phyloP scores from a whole-genome alignment of 2,888 invertebrate species.

The Linnaemya vulpina region DNA sequence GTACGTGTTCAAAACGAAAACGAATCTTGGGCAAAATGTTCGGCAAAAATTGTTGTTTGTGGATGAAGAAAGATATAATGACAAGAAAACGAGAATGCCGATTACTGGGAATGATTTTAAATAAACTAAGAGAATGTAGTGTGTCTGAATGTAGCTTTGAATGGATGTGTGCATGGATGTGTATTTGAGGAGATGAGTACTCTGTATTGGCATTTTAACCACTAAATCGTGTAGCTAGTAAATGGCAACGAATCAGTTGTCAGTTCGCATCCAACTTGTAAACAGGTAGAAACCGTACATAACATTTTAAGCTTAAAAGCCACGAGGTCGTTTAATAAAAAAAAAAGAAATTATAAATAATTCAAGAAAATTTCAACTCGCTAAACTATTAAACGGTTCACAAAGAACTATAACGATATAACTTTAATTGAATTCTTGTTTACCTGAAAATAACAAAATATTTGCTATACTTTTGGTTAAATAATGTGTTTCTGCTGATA shows the following conservation, averaged over 20 bases:
- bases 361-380: neutral
- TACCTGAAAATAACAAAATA: slow-evolving; percentile 10
- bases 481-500: slow-evolving; percentile 7
- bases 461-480: slow-evolving; percentile 13
- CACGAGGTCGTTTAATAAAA: slow-evolving; percentile 81
- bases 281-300: slow-evolving; percentile 82
- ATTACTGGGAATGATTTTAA: slow-evolving; percentile 49
- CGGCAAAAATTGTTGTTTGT: slow-evolving; percentile 43
- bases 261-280: slow-evolving; percentile 83
- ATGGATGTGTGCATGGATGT: neutral
- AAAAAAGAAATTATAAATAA: slow-evolving; percentile 27
- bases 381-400: slow-evolving; percentile 19
- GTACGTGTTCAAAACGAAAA: slow-evolving; percentile 13
- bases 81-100: slow-evolving; percentile 63
- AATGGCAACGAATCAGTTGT: slow-evolving; percentile 81
- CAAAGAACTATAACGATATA: slow-evolving; percentile 16
- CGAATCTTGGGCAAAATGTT: slow-evolving; percentile 47
- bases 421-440: slow-evolving; percentile 1
- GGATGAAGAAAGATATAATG: slow-evolving; percentile 59
- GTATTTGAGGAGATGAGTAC: slow-evolving; percentile 21
- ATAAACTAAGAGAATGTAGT: slow-evolving; percentile 25
- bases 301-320: slow-evolving; percentile 81
- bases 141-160: neutral
- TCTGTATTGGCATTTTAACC: slow-evolving; percentile 67
- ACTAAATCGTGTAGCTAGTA: slow-evolving; percentile 72